Percentiles rank a stretch among this genome's conserved stretches.
Conservation (phyloP, 2,113 vertebrate species). For the Nannospalax galili region DNA sequence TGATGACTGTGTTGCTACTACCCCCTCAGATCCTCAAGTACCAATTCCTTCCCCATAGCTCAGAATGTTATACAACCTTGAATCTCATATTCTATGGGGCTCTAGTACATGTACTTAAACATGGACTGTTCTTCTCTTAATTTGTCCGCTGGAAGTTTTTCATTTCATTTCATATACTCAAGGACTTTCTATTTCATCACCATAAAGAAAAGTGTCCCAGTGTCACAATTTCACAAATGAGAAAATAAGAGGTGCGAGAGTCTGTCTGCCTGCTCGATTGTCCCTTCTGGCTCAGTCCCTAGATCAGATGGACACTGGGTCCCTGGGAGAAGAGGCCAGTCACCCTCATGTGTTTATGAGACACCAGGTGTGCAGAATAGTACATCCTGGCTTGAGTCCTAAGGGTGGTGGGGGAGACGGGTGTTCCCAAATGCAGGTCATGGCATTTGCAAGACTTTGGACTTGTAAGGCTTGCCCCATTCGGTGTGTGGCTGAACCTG, state of each 20-base stretch:
- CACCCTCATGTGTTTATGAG: background rate
- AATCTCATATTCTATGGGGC: background rate
- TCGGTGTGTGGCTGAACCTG: background rate
- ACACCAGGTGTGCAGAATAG: background rate
- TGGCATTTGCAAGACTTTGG: background rate
- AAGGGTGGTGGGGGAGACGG: background rate
- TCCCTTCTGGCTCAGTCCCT: background rate
- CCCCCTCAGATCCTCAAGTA: background rate
- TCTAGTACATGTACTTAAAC: background rate
- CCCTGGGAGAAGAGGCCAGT: background rate
- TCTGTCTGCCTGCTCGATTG: background rate
- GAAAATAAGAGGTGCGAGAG: background rate
- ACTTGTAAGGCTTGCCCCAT: background rate
- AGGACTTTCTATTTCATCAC: background rate
- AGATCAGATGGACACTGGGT: background rate
- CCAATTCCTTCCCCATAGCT: background rate
- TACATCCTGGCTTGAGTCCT: background rate
- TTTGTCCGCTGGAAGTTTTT: background rate
- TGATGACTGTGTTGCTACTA: background rate
- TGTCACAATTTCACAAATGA: background rate
- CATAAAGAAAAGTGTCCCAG: background rate
- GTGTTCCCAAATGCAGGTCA: background rate
- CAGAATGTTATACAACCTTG: background rate
- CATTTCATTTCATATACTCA: background rate
- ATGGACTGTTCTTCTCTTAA: background rate